Conservation (phyloP, 1,140 invertebrate genomes). For the Oreohelix idahoensis region DNA sequence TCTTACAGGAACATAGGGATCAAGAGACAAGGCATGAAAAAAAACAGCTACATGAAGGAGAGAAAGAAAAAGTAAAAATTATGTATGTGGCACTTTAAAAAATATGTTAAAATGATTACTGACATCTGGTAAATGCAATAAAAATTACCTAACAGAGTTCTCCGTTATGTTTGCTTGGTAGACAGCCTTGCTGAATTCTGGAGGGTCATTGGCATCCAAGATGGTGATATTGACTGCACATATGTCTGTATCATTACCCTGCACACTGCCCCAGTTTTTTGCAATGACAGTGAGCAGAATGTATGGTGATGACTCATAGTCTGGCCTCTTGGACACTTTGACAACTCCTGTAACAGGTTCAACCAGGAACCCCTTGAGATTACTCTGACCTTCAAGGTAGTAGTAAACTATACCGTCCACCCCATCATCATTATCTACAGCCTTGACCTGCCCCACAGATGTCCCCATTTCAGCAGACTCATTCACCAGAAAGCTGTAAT, state of each 20-base stretch:
- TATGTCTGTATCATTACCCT: conserved; percentile 95
- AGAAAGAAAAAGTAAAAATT: too few relatives aligned
- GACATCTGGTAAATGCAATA: too few relatives aligned
- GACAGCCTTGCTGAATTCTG: conserved; percentile 85
- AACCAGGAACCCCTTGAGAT: conserved; percentile 91
- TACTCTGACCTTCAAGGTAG: conserved; percentile 92
- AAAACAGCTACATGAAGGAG: too few relatives aligned
- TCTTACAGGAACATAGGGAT: too few relatives aligned
- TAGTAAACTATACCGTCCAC: conserved; percentile 93
- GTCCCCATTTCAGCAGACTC: conserved; percentile 92
- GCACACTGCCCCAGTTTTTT: conserved; percentile 92
- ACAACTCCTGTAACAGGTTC: conserved; percentile 86
- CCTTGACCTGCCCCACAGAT: conserved; percentile 87
- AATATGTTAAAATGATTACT: too few relatives aligned
- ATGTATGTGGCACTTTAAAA: too few relatives aligned
- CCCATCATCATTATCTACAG: conserved; percentile 92
- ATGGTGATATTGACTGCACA: conserved; percentile 93
- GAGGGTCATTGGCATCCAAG: conserved; percentile 96
- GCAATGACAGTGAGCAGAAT: conserved; percentile 93
- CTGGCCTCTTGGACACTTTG: conserved; percentile 81
- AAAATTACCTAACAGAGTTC: conserved; percentile 74
- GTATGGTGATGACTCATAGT: conserved; percentile 91
- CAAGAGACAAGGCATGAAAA: too few relatives aligned
- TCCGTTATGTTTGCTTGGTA: conserved; percentile 87
- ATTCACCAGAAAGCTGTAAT: conserved; percentile 94